These are phyloP conservation scores for Datnioides undecimradiatus DNA, from an alignment of 2,113 vertebrate genomes.

Conservation along the genomic window DNA sequence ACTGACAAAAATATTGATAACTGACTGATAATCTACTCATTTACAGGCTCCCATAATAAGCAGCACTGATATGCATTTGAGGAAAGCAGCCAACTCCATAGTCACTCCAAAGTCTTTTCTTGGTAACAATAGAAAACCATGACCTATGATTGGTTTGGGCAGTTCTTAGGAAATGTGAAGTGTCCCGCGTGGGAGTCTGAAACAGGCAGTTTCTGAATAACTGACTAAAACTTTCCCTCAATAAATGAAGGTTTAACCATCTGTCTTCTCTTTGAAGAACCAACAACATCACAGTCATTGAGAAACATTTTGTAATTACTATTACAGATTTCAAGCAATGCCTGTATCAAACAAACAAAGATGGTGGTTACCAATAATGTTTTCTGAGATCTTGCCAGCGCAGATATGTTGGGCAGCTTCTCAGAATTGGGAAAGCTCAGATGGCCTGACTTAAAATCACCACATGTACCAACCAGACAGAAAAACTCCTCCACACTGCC, in stretches of 20 bases:
- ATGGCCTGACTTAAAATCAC: background rate
- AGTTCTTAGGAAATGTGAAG: background rate
- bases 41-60: background rate
- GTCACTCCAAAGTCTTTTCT: background rate
- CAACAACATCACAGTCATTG: background rate
- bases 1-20: background rate
- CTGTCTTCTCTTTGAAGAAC: background rate
- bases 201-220: background rate
- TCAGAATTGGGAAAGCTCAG: background rate
- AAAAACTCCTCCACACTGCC: conserved; percentile 31
- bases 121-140: background rate
- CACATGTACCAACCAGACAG: background rate
- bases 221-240: background rate
- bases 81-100: background rate
- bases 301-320: background rate
- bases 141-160: background rate
- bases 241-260: background rate
- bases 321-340: background rate
- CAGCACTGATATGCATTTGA: background rate
- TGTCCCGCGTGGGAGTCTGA: conserved; percentile 1
- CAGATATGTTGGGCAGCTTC: background rate
- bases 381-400: background rate
- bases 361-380: background rate
- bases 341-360: background rate
- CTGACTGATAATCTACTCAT: background rate